Percentiles rank a stretch among this genome's conserved stretches.
These are phyloP conservation scores for Belonocnema kinseyi DNA, from an alignment of 1,140 invertebrate species.

Conservation along the genomic window DNA sequence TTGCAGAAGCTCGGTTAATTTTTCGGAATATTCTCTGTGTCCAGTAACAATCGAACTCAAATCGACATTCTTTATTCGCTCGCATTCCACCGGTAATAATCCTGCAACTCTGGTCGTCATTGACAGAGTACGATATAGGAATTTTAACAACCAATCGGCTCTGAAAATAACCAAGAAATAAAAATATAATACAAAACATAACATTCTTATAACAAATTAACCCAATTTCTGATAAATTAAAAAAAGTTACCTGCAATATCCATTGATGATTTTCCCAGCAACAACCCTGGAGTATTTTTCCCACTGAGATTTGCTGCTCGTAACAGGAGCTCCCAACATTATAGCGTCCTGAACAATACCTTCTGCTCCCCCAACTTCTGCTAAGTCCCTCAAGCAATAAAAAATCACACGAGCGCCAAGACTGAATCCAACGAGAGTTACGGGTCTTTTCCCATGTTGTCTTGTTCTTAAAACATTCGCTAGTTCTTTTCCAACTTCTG, in stretches of 20 bases:
- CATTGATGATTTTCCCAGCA: constrained; percentile 81
- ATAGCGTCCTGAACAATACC: constrained; percentile 85
- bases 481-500: constrained; percentile 82
- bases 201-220: background rate
- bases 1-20: constrained; percentile 77
- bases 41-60: constrained; percentile 78
- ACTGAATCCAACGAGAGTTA: constrained; percentile 85
- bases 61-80: constrained; percentile 80
- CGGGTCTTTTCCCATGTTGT: constrained; percentile 83
- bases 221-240: constrained; percentile 11
- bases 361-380: constrained; percentile 74
- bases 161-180: constrained; percentile 62
- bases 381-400: constrained; percentile 80
- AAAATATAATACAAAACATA: background rate
- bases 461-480: constrained; percentile 81
- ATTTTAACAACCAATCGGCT: constrained; percentile 83
- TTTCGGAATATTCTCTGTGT: constrained; percentile 81
- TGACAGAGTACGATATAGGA: constrained; percentile 81
- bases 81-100: constrained; percentile 77
- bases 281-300: constrained; percentile 77
- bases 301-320: constrained; percentile 78
- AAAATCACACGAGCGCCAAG: constrained; percentile 85
- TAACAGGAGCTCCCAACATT: constrained; percentile 82
- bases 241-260: constrained; percentile 78
- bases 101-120: constrained; percentile 79